Base-by-base conservation (phyloP, 2,113 vertebrate species). In the Castor canadensis region DNA sequence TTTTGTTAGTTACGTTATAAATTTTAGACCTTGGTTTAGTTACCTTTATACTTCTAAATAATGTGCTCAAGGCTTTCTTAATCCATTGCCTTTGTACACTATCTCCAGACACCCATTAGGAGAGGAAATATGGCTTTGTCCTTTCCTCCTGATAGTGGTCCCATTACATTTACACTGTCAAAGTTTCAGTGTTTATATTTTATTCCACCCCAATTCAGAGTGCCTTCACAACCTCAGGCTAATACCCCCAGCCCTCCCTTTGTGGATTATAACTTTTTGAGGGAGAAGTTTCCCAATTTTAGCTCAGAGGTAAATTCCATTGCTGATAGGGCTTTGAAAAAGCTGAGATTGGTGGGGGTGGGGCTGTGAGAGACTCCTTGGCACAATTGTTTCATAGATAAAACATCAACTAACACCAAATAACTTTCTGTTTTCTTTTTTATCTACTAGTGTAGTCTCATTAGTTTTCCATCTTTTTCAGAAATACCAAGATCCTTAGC, bases 1-100 rank as follows among this genome's bases (percentile, higher is more conserved):
- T 88, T 49, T 60, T 40, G 45, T 62, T 66, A 87, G 11, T 66
- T 84, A 52, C 24, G 20, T 56, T 54, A 67, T 76, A 90, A 54
- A 62, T 72, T 87, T 77, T 58, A 28, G 28, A 43, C 90, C 60
- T 90, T 92, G 40, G 67, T 92, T 94, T 92, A 47, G n/a, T 76
- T 81, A 81, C 6, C 32, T 88, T 69, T 49, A 2, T 62, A 79
- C 7, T 26, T 91, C 60, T 89, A 64, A 85, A 93, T 47, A 92
- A 81, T 43, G 26, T 80, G 9, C 40, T 82, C 19, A 67, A 5
- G 35, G 8, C 66, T 88, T 38, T 81, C 22, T 89, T 66, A n/a
- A 81, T 81, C 38, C 26, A 20, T 87, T 28, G 82, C 11, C 24
- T 49, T 49, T 75, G 64, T 75, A 49, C 8, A 66, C 12, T 38